These are phyloP conservation scores for Sebastes iracundus DNA, from an alignment of 2,797 vertebrate genomes.

Conservation along the genomic window DNA sequence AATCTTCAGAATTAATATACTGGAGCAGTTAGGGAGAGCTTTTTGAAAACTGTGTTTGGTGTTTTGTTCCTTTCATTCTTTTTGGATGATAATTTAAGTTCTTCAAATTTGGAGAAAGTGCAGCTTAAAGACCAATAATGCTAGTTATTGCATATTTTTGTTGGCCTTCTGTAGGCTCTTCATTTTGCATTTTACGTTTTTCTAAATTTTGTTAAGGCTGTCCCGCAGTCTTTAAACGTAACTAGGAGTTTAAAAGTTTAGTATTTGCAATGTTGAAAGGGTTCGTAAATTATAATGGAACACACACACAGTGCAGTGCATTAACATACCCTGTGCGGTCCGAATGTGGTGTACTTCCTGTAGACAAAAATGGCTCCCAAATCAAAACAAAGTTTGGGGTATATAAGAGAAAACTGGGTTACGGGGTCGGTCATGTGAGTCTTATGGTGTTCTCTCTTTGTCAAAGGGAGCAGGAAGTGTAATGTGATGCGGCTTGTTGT, in stretches of 20 bases:
- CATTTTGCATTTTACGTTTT: neutral
- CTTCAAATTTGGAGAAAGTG: neutral
- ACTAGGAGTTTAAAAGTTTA: neutral
- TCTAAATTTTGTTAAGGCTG: neutral
- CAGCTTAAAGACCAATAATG: neutral
- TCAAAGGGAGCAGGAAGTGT: conserved; percentile 33
- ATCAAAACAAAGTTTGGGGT: conserved; percentile 40
- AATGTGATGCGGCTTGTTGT: conserved; percentile 16
- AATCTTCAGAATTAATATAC: neutral
- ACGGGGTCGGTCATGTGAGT: conserved; percentile 39
- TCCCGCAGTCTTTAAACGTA: neutral
- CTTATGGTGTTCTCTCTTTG: conserved; percentile 23
- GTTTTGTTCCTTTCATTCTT: neutral
- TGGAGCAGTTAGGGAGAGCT: neutral
- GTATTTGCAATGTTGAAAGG: neutral
- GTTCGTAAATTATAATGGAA: neutral
- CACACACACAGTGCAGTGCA: neutral
- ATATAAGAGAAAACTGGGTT: conserved; percentile 60
- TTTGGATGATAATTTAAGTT: neutral
- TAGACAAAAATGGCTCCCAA: neutral
- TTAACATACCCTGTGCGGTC: conserved; percentile 1
- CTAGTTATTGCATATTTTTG: neutral
- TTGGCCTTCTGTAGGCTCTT: neutral
- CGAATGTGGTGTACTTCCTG: neutral
- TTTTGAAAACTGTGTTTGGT: neutral